phyloP scores from a whole-genome alignment of 2,888 invertebrate species.

The Polydesmus complanatus region DNA sequence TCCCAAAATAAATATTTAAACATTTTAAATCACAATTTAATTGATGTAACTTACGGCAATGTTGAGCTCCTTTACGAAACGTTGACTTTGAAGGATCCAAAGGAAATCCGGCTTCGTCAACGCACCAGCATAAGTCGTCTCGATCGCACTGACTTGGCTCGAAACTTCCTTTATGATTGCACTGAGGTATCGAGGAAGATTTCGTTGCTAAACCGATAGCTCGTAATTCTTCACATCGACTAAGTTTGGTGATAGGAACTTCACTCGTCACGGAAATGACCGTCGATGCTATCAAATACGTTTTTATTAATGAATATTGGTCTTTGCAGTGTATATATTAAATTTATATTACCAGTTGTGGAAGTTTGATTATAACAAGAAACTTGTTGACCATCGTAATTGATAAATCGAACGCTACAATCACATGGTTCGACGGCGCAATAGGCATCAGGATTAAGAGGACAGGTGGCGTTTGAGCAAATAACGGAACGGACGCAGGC shows the following conservation, averaged over 20 bases:
- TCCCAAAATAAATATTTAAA: not conserved
- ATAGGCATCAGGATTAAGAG: constrained; percentile 23
- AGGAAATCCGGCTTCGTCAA: constrained; percentile 61
- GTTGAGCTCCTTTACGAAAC: constrained; percentile 8
- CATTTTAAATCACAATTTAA: no score
- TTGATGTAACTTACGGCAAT: constrained; percentile 15
- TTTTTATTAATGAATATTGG: not conserved
- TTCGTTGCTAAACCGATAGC: not conserved
- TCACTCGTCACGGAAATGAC: no score
- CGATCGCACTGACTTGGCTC: constrained; percentile 54
- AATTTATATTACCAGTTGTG: not conserved
- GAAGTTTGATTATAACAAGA: constrained; percentile 1
- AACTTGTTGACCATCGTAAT: constrained; percentile 17
- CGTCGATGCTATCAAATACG: not conserved
- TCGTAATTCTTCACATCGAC: not conserved
- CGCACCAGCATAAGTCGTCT: constrained; percentile 60
- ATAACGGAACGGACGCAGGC: constrained; percentile 27
- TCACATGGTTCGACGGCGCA: constrained; percentile 30
- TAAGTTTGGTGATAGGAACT: constrained; percentile 3
- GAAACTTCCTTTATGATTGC: constrained; percentile 41
- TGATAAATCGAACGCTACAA: constrained; percentile 23
- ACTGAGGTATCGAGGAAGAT: constrained; percentile 16
- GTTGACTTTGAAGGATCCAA: constrained; percentile 3
- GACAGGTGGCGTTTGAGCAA: constrained; percentile 26
- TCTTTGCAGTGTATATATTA: not conserved